Evolutionary conservation across 2,113 vertebrate genomes (phyloP).

Genomic region (Antennarius striatus): DNA sequence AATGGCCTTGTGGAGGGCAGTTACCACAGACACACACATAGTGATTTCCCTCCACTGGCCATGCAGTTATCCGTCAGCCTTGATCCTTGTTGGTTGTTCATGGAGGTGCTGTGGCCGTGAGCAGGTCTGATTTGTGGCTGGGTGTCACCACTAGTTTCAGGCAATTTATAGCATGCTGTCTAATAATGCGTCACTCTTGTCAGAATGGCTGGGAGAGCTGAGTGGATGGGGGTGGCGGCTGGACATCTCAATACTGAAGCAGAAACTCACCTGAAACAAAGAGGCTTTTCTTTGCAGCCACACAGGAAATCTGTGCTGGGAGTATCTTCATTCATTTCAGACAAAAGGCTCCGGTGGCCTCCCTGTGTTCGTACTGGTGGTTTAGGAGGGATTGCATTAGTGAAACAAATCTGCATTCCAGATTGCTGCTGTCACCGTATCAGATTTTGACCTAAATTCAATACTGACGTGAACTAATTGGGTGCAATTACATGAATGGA

Average conservation of each 20-base stretch:
- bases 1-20: conserved; percentile 20
- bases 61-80: conserved; percentile 33
- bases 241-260: conserved; percentile 53
- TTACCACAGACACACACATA: conserved; percentile 2
- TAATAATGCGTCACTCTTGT: conserved; percentile 56
- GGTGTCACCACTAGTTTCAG: conserved; percentile 14
- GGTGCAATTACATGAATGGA: not conserved
- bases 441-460: not conserved
- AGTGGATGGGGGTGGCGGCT: conserved; percentile 10
- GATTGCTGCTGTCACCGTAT: not conserved
- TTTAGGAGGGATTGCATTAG: conserved; percentile 39
- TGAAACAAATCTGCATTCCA: conserved; percentile 14
- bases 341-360: conserved; percentile 21
- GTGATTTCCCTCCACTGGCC: conserved; percentile 5
- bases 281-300: conserved; percentile 57
- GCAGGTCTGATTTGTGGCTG: conserved; percentile 57
- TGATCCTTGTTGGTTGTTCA: conserved; percentile 30
- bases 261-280: conserved; percentile 77
- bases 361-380: conserved; percentile 29
- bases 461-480: not conserved
- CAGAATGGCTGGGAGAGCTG: conserved; percentile 9
- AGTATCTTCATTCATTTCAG: conserved; percentile 34
- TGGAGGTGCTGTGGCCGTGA: conserved; percentile 20
- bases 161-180: conserved; percentile 39
- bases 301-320: conserved; percentile 50